Conservation (phyloP, 1,140 invertebrate genomes). For the Drosophila ambigua region DNA sequence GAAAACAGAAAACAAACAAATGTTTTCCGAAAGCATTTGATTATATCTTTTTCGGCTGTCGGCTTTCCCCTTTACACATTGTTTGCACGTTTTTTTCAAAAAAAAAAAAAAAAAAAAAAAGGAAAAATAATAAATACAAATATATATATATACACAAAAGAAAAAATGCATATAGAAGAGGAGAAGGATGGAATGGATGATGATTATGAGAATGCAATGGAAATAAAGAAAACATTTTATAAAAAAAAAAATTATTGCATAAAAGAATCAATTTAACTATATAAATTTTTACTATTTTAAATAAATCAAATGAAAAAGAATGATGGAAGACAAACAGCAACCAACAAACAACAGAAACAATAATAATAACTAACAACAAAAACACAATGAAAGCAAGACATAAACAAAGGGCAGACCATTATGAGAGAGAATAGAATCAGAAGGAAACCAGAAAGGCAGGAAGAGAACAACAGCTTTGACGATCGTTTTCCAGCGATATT, state of each 20-base stretch:
- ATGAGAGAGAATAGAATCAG: constrained; percentile 16
- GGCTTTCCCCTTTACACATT: constrained; percentile 95
- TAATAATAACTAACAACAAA: constrained; percentile 45
- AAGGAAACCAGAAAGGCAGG: background rate
- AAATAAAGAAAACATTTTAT: constrained; percentile 68
- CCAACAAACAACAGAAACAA: constrained; percentile 27
- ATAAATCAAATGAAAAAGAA: constrained; percentile 60
- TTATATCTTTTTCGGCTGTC: constrained; percentile 85
- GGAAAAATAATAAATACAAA: constrained; percentile 47
- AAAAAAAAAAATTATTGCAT: constrained; percentile 67
- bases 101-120: constrained; percentile 59
- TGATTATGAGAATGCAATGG: constrained; percentile 55
- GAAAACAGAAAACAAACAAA: constrained; percentile 69
- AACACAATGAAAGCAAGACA: constrained; percentile 26
- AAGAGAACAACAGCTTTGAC: background rate
- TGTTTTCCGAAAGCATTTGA: constrained; percentile 81
- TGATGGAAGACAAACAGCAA: constrained; percentile 23
- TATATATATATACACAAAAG: constrained; percentile 36
- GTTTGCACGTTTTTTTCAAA: constrained; percentile 89
- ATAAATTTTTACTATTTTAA: constrained; percentile 75
- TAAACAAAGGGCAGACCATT: constrained; percentile 34
- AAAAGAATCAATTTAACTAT: constrained; percentile 79
- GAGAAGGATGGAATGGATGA: constrained; percentile 41
- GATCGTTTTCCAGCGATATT: no score
- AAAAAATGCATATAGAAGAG: constrained; percentile 38